A percentile compares a stretch with the other conserved stretches of the same genome.
Conservation (phyloP, 2,888 invertebrate genomes). For the Troglohyphantes excavatus region DNA sequence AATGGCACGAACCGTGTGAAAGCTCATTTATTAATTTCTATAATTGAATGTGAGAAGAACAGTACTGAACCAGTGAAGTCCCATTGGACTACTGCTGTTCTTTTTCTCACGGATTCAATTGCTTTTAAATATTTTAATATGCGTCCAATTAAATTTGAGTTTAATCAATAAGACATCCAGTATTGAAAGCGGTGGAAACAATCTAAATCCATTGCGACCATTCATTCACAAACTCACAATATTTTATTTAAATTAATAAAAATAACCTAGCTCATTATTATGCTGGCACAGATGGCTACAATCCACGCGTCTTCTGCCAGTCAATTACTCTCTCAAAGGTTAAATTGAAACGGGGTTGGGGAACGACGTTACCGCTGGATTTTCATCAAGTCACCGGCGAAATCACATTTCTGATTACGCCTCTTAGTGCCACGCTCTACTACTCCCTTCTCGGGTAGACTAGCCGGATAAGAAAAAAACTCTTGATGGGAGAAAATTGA, state of each 20-base stretch:
- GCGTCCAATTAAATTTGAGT: no score
- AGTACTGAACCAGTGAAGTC: no score
- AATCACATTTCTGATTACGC: slow-evolving; percentile 33
- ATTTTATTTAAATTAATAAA: background rate
- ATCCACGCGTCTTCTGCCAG: background rate
- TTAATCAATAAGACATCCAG: no score
- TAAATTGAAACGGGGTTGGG: background rate
- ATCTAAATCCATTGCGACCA: no score
- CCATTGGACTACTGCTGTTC: no score
- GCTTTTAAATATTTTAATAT: no score
- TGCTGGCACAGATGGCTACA: no score
- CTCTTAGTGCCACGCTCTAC: slow-evolving; percentile 23
- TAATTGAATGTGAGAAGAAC: no score
- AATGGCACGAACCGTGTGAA: no score
- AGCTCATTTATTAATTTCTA: no score
- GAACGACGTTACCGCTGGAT: background rate
- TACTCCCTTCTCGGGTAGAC: background rate
- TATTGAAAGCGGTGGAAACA: no score
- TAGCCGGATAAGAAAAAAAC: background rate
- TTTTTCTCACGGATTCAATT: no score
- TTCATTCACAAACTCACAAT: background rate
- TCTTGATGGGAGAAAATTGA: slow-evolving; percentile 19
- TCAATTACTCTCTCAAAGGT: background rate
- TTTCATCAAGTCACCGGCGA: slow-evolving; percentile 11
- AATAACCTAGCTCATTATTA: background rate